phyloP scores from a whole-genome alignment of 23 tunicate genomes.

The Trididemnum miniatum region DNA sequence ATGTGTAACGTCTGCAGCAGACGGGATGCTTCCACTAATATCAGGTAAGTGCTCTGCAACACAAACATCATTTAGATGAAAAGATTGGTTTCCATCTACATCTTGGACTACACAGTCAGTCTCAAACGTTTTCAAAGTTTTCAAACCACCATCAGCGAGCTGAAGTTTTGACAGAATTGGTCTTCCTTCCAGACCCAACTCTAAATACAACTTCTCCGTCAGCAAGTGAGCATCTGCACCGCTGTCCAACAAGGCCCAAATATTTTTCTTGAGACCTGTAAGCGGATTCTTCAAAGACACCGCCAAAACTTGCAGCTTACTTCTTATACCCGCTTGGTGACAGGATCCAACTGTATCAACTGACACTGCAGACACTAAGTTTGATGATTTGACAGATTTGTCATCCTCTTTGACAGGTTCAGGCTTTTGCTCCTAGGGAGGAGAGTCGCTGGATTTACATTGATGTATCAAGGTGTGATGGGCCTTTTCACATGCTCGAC shows the following conservation, averaged over 20 bases:
- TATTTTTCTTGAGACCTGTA: neutral
- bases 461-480: too few species aligned
- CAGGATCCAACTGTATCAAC: too few species aligned
- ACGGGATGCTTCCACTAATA: slow-evolving; percentile 5
- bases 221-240: neutral
- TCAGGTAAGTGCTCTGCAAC: neutral
- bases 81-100: neutral
- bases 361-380: too few species aligned
- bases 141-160: neutral
- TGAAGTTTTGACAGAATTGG: neutral
- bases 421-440: too few species aligned
- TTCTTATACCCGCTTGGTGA: too few species aligned
- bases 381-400: too few species aligned
- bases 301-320: neutral
- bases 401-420: too few species aligned
- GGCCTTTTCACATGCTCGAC: too few species aligned
- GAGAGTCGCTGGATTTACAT: too few species aligned
- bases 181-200: neutral
- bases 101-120: neutral
- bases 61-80: neutral
- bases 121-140: neutral
- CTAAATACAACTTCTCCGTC: neutral
- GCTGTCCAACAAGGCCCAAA: neutral
- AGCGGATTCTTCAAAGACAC: neutral
- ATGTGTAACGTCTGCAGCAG: neutral